Conservation (phyloP, 1,140 invertebrate species). For the Drosophila bifasciata region DNA sequence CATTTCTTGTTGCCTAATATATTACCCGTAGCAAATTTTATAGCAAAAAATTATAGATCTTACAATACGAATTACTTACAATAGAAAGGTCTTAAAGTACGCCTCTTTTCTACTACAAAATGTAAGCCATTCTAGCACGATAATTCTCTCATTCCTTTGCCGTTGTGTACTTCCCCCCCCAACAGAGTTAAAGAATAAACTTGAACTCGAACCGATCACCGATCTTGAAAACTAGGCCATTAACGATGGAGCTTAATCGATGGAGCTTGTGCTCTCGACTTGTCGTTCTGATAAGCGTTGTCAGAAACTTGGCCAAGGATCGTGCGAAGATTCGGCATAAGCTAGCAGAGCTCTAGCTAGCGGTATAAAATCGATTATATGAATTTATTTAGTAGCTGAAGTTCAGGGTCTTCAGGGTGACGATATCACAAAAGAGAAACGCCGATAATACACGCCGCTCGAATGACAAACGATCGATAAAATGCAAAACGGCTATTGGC, state of each 20-base stretch:
- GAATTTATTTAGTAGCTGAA: slow-evolving; percentile 53
- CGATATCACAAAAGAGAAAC: slow-evolving; percentile 62
- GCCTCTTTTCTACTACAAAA: too few species aligned
- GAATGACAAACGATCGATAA: slow-evolving; percentile 52
- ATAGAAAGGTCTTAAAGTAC: too few species aligned
- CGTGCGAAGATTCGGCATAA: slow-evolving; percentile 26
- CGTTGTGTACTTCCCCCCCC: too few species aligned
- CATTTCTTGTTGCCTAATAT: too few species aligned
- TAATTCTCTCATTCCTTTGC: too few species aligned
- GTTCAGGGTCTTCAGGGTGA: slow-evolving; percentile 63
- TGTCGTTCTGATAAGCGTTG: slow-evolving; percentile 39
- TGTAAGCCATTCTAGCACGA: too few species aligned
- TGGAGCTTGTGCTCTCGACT: background rate
- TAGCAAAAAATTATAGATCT: too few species aligned
- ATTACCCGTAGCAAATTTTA: too few species aligned
- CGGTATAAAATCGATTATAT: slow-evolving; percentile 43
- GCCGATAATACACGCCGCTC: slow-evolving; percentile 34
- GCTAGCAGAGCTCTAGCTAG: slow-evolving; percentile 43
- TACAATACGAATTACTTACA: too few species aligned
- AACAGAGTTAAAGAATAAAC: too few species aligned
- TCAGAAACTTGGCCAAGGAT: slow-evolving; percentile 50
- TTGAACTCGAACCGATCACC: too few species aligned
- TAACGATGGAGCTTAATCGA: slow-evolving; percentile 31
- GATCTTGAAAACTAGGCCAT: slow-evolving; percentile 46
- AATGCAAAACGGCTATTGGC: slow-evolving; percentile 57